Evolutionary conservation across 1,140 invertebrate genomes (phyloP).

Genomic region (Cephus cinctus): DNA sequence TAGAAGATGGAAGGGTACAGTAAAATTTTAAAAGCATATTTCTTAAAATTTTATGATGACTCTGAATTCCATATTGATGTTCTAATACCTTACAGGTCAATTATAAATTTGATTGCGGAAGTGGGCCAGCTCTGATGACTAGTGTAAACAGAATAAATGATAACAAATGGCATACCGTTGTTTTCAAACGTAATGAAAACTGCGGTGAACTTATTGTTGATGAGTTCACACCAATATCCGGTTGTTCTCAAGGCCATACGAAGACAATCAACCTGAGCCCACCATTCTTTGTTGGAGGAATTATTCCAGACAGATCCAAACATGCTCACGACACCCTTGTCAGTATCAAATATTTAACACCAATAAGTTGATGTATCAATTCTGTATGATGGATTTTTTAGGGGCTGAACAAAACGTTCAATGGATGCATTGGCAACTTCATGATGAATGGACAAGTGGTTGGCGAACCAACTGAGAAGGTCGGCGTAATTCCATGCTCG

Average conservation of each 20-base stretch:
- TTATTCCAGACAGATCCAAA: conserved; percentile 42
- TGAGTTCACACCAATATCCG: conserved; percentile 57
- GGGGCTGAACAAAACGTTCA: conserved; percentile 68
- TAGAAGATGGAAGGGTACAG: conserved; percentile 75
- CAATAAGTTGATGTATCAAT: conserved; percentile 8
- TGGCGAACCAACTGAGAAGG: conserved; percentile 57
- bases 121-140: conserved; percentile 62
- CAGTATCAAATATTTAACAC: conserved; percentile 33
- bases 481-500: conserved; percentile 76
- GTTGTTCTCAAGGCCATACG: conserved; percentile 57
- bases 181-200: conserved; percentile 60
- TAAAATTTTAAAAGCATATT: conserved; percentile 10
- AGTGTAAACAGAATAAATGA: conserved; percentile 70
- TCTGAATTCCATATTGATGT: not conserved
- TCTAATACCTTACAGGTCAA: conserved; percentile 55
- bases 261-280: conserved; percentile 64
- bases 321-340: conserved; percentile 42
- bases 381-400: conserved; percentile 32
- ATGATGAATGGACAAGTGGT: conserved; percentile 68
- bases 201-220: conserved; percentile 71
- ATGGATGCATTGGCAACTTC: conserved; percentile 85
- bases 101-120: conserved; percentile 74
- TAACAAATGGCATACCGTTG: conserved; percentile 81
- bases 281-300: conserved; percentile 81
- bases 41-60: conserved; percentile 10